Evolutionary conservation across 2,113 vertebrate genomes (phyloP).

Genomic region (Stigmatopora argus): DNA sequence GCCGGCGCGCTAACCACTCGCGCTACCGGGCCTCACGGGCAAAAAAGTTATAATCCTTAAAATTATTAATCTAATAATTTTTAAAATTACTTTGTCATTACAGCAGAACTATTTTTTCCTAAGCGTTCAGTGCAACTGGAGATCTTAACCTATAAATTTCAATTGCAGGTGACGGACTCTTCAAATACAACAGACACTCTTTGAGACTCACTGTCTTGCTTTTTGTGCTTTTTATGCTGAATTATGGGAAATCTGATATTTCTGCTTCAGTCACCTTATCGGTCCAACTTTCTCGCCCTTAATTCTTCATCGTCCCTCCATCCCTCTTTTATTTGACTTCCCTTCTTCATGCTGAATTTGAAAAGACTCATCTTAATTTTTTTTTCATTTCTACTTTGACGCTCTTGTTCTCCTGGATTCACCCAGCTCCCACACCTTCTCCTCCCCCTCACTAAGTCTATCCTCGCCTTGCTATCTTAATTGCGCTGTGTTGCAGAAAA

Average conservation of each 20-base stretch:
- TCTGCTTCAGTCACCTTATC: slow-evolving; percentile 37
- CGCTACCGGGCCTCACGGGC: no score
- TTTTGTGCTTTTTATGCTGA: slow-evolving; percentile 31
- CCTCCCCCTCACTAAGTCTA: background rate
- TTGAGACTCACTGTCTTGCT: slow-evolving; percentile 16
- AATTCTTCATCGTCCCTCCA: slow-evolving; percentile 6
- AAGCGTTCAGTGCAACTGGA: slow-evolving; percentile 5
- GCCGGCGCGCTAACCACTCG: no score
- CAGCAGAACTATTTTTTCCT: no score
- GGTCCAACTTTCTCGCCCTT: background rate
- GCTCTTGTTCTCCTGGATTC: background rate
- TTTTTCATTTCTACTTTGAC: background rate
- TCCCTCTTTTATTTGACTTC: background rate
- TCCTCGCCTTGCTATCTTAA: background rate
- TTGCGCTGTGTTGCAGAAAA: background rate
- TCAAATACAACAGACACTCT: slow-evolving; percentile 16
- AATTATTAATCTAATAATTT: no score
- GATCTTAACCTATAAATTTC: slow-evolving; percentile 32
- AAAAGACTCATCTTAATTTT: background rate
- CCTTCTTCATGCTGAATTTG: background rate
- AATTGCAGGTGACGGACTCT: slow-evolving; percentile 21
- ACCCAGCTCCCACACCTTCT: background rate
- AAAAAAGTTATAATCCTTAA: no score
- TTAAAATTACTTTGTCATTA: no score
- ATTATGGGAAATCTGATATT: slow-evolving; percentile 52